A percentile compares a stretch with the other conserved stretches of the same genome.
These are phyloP conservation scores for Lamellibrachia luymesi DNA, from an alignment of 1,140 invertebrate genomes.

Conservation along the genomic window DNA sequence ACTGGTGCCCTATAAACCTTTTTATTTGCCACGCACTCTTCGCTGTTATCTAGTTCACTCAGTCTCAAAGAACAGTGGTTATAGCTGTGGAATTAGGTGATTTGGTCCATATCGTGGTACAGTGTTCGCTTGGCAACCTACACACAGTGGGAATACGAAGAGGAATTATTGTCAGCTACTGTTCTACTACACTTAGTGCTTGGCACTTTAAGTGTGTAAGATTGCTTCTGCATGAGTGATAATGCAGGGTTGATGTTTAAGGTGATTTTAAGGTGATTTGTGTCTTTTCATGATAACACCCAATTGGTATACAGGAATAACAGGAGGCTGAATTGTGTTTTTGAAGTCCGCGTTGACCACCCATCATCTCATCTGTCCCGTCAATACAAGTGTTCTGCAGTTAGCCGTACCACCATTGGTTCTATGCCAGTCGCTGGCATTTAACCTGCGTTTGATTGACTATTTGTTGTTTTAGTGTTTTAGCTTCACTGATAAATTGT, in stretches of 20 bases:
- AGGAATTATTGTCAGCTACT: background rate
- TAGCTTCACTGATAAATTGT: too few relatives aligned
- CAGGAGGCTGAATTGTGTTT: background rate
- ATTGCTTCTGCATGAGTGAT: background rate
- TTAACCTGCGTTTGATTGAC: background rate
- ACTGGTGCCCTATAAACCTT: background rate
- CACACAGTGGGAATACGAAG: background rate
- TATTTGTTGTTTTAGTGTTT: too few relatives aligned
- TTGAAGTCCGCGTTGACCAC: background rate
- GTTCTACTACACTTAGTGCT: background rate
- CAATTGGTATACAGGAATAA: background rate
- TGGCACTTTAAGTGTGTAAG: background rate
- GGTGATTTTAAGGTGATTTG: background rate
- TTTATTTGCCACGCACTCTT: background rate
- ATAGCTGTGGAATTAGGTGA: background rate
- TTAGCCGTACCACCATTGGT: background rate
- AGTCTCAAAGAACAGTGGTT: background rate
- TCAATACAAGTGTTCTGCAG: background rate
- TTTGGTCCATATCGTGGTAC: background rate
- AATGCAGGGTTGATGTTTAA: background rate
- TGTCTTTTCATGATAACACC: background rate
- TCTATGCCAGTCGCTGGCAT: background rate
- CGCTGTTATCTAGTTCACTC: background rate
- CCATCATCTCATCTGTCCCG: background rate
- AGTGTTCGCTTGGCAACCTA: background rate